Conservation (phyloP, 1,140 invertebrate genomes). For the Orchesella cincta region DNA sequence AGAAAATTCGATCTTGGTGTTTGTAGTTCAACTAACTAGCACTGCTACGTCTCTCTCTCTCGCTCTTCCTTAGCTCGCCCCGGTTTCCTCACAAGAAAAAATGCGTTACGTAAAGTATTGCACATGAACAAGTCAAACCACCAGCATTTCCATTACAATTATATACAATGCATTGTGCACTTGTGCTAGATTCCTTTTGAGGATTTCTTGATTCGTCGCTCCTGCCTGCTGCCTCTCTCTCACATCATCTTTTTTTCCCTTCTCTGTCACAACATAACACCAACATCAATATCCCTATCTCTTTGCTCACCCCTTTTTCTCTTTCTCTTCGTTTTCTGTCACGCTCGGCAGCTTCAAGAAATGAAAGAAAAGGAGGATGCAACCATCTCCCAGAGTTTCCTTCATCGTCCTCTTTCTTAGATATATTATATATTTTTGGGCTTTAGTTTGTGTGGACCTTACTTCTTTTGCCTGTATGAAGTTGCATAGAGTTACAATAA, state of each 20-base stretch:
- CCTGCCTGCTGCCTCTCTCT: background rate
- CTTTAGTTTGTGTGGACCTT: background rate
- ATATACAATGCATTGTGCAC: background rate
- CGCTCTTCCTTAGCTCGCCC: background rate
- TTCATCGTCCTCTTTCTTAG: background rate
- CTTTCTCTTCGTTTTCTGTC: slow-evolving; percentile 7
- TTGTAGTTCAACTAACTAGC: background rate
- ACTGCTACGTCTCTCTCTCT: background rate
- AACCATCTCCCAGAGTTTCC: background rate
- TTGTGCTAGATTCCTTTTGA: background rate
- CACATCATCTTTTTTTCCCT: background rate
- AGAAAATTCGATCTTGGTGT: slow-evolving; percentile 10
- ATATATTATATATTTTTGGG: background rate
- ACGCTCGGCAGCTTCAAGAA: slow-evolving; percentile 5
- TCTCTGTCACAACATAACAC: slow-evolving; percentile 1
- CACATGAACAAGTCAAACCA: background rate
- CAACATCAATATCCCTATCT: background rate
- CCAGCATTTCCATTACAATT: background rate
- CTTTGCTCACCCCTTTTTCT: background rate
- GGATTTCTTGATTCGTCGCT: background rate
- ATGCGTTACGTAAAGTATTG: background rate
- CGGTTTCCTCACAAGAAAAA: background rate
- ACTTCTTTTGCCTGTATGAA: background rate
- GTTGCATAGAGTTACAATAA: no score
- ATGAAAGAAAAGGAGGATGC: slow-evolving; percentile 7